Evolutionary conservation across 2,888 invertebrate genomes (phyloP).

Genomic region (Thecocarcelia acutangulata): DNA sequence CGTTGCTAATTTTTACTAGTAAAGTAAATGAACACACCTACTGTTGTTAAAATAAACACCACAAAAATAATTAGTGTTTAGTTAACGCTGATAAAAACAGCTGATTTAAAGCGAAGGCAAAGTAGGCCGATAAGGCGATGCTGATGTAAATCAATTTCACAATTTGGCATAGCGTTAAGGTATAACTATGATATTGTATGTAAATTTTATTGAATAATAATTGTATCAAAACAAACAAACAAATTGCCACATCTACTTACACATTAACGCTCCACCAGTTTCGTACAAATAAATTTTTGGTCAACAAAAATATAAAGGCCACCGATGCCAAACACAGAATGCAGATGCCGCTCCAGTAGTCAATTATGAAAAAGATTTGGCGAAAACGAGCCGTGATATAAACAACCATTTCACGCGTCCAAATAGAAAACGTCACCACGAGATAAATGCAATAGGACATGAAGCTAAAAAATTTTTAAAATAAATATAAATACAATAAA

Average conservation of each 20-base stretch:
- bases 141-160: too few relatives aligned
- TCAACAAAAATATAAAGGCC: slow-evolving; percentile 74
- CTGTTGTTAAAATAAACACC: too few relatives aligned
- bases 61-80: too few relatives aligned
- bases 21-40: too few relatives aligned
- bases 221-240: too few relatives aligned
- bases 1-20: too few relatives aligned
- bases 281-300: slow-evolving; percentile 74
- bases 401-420: slow-evolving; percentile 76
- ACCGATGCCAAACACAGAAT: slow-evolving; percentile 74
- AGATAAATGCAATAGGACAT: slow-evolving; percentile 74
- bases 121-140: too few relatives aligned
- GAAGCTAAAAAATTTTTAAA: slow-evolving; percentile 69
- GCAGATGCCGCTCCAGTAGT: slow-evolving; percentile 77
- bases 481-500: not conserved
- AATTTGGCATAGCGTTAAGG: too few relatives aligned
- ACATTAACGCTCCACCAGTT: slow-evolving; percentile 77
- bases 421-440: slow-evolving; percentile 73
- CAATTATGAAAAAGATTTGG: slow-evolving; percentile 76
- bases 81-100: too few relatives aligned
- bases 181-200: too few relatives aligned
- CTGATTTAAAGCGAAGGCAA: too few relatives aligned
- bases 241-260: slow-evolving; percentile 70
- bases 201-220: too few relatives aligned
- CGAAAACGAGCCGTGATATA: slow-evolving; percentile 74